A percentile compares a stretch with the other conserved stretches of the same genome.
Conservation (phyloP, 2,113 vertebrate species). For the Anhinga rufa region DNA sequence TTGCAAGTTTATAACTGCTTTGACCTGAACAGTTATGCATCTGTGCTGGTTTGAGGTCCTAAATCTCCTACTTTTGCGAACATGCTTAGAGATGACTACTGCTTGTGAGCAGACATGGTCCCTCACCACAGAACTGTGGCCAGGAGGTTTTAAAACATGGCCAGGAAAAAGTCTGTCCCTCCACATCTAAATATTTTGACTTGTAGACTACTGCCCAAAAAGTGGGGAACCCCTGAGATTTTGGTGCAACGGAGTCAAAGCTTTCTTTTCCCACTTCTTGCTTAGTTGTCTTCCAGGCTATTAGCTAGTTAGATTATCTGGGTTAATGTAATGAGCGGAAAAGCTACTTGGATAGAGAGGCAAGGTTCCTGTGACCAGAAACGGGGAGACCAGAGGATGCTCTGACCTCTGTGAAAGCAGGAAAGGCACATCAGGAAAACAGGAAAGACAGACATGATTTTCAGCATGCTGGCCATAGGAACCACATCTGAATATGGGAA, state of each 20-base stretch:
- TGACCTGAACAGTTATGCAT: background rate
- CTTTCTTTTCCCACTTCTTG: background rate
- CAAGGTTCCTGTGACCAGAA: background rate
- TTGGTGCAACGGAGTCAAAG: background rate
- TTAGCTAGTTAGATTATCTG: background rate
- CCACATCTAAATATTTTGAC: background rate
- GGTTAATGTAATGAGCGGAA: background rate
- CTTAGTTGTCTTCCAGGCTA: background rate
- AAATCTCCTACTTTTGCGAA: background rate
- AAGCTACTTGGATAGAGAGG: background rate
- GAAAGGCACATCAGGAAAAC: background rate
- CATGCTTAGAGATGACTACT: background rate
- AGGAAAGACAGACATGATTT: background rate
- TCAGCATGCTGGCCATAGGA: background rate
- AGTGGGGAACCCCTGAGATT: background rate
- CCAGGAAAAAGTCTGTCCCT: background rate
- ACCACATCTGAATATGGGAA: background rate
- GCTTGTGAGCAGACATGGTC: background rate
- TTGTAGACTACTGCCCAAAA: background rate
- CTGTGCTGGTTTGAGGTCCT: background rate
- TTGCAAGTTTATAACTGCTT: background rate
- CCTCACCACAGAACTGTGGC: background rate
- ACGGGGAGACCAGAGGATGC: background rate
- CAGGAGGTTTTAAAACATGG: background rate
- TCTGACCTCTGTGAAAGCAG: background rate